These are phyloP conservation scores for Hypotaenidia okinawae DNA, from an alignment of 2,797 vertebrate species.

Conservation along the genomic window DNA sequence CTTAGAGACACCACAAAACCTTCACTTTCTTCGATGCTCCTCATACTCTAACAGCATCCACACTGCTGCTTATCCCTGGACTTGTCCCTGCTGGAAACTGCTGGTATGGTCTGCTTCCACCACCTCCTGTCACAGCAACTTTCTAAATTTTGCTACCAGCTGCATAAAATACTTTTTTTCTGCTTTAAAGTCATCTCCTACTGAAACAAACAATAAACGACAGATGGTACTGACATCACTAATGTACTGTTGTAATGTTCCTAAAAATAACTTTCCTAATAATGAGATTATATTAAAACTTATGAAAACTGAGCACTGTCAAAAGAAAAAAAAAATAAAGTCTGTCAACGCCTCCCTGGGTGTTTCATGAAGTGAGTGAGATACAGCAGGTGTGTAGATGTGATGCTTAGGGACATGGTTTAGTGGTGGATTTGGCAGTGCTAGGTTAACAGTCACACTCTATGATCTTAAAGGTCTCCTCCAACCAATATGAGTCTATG, in stretches of 20 bases:
- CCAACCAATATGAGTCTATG: too few relatives aligned
- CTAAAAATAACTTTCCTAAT: neutral
- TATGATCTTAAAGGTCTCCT: too few relatives aligned
- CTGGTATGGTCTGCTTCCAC: neutral
- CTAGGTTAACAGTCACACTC: too few relatives aligned
- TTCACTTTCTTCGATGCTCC: neutral
- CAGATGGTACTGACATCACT: neutral
- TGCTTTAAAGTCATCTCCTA: neutral
- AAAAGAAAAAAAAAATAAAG: neutral
- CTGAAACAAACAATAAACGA: neutral
- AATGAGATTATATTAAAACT: neutral
- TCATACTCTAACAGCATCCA: neutral
- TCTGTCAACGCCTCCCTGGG: neutral
- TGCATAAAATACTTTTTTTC: neutral
- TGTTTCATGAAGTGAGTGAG: neutral
- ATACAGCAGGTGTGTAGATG: neutral
- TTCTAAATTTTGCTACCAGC: neutral
- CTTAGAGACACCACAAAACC: neutral
- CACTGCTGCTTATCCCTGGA: neutral
- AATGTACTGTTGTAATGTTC: accelerated
- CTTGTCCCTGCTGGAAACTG: neutral
- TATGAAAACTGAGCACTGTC: neutral
- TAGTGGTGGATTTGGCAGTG: too few relatives aligned
- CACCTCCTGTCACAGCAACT: neutral
- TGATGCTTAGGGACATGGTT: too few relatives aligned